phyloP scores from a whole-genome alignment of 2,797 vertebrate genomes.

The Lemur catta region DNA sequence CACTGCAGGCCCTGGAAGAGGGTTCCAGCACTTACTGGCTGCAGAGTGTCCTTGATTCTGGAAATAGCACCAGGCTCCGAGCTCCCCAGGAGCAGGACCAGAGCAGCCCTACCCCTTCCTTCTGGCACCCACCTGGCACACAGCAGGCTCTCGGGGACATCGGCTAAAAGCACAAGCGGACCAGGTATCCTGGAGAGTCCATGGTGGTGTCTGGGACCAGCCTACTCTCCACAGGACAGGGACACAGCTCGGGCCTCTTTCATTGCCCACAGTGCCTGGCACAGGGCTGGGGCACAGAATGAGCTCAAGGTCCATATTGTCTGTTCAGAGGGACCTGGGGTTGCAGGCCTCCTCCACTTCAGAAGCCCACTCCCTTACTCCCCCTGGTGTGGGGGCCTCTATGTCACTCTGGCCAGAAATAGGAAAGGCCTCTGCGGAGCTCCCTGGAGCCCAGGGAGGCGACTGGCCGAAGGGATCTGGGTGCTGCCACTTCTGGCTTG shows the following conservation, averaged over 20 bases:
- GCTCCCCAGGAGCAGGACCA: neutral
- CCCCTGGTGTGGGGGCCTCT: no score
- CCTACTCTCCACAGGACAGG: neutral
- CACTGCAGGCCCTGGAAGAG: neutral
- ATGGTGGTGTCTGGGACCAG: neutral
- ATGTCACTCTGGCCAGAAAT: neutral
- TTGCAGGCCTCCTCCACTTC: neutral
- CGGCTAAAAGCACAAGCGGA: neutral
- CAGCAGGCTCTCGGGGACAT: neutral
- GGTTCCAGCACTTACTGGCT: neutral
- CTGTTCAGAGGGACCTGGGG: neutral
- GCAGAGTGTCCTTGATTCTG: neutral
- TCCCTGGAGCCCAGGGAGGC: neutral
- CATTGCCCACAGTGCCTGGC: neutral
- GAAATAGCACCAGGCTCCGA: neutral
- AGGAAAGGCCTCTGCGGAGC: neutral
- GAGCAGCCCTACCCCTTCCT: neutral
- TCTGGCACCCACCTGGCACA: neutral
- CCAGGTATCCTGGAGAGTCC: neutral
- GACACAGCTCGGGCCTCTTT: neutral
- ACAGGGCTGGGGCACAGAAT: neutral
- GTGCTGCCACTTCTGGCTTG: neutral
- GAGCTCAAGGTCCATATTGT: neutral
- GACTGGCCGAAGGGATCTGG: neutral
- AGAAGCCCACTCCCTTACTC: neutral